These are phyloP conservation scores for Strigops habroptila DNA, from an alignment of 2,113 vertebrate genomes.

Conservation along the genomic window DNA sequence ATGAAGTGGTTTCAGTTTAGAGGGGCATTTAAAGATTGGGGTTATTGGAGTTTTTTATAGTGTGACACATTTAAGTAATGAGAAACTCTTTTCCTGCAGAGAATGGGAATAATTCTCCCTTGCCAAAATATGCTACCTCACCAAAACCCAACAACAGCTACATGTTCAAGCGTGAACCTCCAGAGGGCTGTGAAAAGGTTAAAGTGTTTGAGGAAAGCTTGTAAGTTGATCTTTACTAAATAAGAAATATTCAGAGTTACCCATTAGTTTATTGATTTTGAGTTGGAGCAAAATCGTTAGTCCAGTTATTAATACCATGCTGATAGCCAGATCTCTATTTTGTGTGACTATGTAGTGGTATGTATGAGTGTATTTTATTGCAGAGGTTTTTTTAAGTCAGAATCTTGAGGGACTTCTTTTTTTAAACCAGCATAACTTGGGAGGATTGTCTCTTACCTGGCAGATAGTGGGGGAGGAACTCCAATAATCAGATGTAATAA, in stretches of 20 bases:
- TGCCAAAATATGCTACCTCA: constrained; percentile 97
- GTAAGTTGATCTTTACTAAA: constrained; percentile 78
- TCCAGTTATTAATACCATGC: background rate
- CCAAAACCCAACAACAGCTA: constrained; percentile 99
- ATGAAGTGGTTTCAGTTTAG: background rate
- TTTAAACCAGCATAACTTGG: background rate
- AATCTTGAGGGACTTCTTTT: background rate
- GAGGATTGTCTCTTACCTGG: background rate
- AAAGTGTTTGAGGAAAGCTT: constrained; percentile 94
- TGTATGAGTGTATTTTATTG: background rate
- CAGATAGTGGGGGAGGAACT: background rate
- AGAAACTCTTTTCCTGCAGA: constrained; percentile 74
- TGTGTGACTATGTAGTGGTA: background rate
- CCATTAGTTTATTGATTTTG: background rate
- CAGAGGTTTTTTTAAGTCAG: background rate
- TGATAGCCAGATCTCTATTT: background rate
- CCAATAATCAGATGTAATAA: background rate
- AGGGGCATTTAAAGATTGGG: background rate
- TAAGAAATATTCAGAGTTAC: background rate
- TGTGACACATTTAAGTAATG: constrained; percentile 19
- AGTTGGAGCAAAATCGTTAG: background rate
- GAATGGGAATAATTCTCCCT: constrained; percentile 91
- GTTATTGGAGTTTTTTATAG: background rate
- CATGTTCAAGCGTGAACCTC: constrained; percentile 98
- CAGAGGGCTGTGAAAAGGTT: constrained; percentile 96